Evolutionary conservation across 2,113 vertebrate genomes (phyloP), one percentile per base, ranked within the genome.

Genomic region (Grus americana): DNA sequence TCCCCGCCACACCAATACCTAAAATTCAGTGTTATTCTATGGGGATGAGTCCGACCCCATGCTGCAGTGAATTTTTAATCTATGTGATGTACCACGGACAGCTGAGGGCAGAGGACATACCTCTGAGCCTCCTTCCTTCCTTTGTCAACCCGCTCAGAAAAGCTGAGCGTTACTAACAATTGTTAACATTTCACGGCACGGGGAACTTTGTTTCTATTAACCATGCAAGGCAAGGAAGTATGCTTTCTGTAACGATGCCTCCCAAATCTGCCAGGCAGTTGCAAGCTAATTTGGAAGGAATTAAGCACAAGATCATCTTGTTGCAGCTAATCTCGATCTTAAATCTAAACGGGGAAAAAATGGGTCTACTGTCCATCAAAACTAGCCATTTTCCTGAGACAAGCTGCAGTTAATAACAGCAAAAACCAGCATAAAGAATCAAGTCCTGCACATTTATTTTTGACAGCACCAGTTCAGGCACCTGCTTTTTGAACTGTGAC

Each of bases 401-500:
- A 78, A 78, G 65, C 81, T 44, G 62, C 79, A 72, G 86, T 49
- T 90, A 55, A 21, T 29, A 87, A 63, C 61, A 75, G 68, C 76
- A 79, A 50, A 86, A 75, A 6, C 6, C 26, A 27, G 24, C 65
- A 55, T 8, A 9, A 83, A 80, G 89, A 92, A 91, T 59, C 17
- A 9, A 89, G 66, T 30, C 76, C 86, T 59, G 59, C 19, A n/a
- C 32, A 79, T 94, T 87, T 72, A 34, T 79, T 95, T 95, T 54
- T 95, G 95, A 81, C 84, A 92, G 80, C 79, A 29, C 15, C 74
- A 30, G 62, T 27, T 72, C 19, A 79, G 80, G 76, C 89, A 87
- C 89, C 68, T 89, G 93, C 59, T 68, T 91, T 82, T 21, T 75
- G 95, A 81, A 74, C 80, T 75, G 93, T 92, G 91, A 95, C 93